Conservation (phyloP, 2,797 vertebrate species). For the Argyrosomus regius region DNA sequence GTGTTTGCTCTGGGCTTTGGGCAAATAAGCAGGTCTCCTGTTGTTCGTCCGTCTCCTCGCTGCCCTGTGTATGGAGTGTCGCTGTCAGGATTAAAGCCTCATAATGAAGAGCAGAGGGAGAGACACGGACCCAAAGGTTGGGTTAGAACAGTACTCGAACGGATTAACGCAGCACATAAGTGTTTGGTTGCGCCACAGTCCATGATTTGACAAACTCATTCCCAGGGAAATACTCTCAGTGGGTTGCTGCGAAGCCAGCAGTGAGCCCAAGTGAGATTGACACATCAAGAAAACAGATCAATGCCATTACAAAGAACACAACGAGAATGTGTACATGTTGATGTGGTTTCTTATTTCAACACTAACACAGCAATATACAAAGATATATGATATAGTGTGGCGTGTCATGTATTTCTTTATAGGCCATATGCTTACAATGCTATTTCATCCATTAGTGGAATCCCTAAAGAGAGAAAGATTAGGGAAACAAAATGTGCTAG, state of each 20-base stretch:
- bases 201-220: conserved; percentile 66
- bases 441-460: conserved; percentile 57
- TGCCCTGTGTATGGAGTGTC: conserved; percentile 57
- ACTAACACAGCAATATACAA: conserved; percentile 18
- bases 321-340: neutral
- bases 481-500: conserved; percentile 63
- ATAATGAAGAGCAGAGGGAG: conserved; percentile 79
- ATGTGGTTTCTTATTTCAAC: conserved; percentile 30
- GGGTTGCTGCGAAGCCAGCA: conserved; percentile 9
- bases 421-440: conserved; percentile 59
- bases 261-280: conserved; percentile 40
- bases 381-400: conserved; percentile 14
- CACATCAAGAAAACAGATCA: conserved; percentile 59
- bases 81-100: conserved; percentile 76
- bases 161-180: conserved; percentile 72
- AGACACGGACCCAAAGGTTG: conserved; percentile 41
- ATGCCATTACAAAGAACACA: conserved; percentile 33
- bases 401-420: conserved; percentile 49
- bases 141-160: conserved; percentile 47
- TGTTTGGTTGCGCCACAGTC: conserved; percentile 60
- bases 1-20: conserved; percentile 67
- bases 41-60: conserved; percentile 43
- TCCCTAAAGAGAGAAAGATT: conserved; percentile 54
- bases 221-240: conserved; percentile 47
- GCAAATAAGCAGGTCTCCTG: conserved; percentile 65